Base-by-base conservation (phyloP, 2,113 vertebrate genomes). In the Numida meleagris region DNA sequence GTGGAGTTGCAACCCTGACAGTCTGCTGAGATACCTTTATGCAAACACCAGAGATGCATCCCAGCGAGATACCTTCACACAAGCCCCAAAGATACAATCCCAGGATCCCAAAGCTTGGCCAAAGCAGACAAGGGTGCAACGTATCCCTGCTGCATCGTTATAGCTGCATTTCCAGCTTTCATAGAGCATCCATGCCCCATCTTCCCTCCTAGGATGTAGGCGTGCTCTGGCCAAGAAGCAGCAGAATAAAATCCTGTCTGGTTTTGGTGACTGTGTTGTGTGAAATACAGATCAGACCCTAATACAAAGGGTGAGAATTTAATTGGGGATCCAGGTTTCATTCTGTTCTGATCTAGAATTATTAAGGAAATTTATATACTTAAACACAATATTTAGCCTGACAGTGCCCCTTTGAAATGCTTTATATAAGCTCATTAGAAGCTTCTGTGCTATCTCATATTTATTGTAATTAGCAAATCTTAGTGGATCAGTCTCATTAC, bases 381-480 rank as follows among this genome's bases (percentile, higher is more conserved):
- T 79, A 78, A 88, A 81, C 36, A 58, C 68, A 59, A 12, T 75
- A 68, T 86, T 91, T 82, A 76, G 78, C 73, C 83, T 94, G 68
- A 80, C 55, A 82, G 50, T 5, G 6, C 67, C 51, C 84, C 59
- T 88, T 74, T 92, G 88, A 94, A 89, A 90, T 66, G 46, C 57
- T 81, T 90, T 68, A 29, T 74, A 18, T 95, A 92, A 96, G 73
- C 66, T 90, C 55, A 96, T 97, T 97, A 96, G 72, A 46, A 94
- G 40, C 78, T 93, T 94, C 88, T 89, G 48, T 90, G 75, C 55
- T 15, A 46, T 72, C 71, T 53, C 38, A 24, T 68, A 65, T 86
- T 95, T 95, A 82, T 84, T 84, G 57, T 51, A 95, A 95, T 95
- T 96, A 94, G 53, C 65, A 90, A 94, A 94, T 94, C 84, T 84